Conservation (phyloP, 2,888 invertebrate species). For the Diarsia mendica region DNA sequence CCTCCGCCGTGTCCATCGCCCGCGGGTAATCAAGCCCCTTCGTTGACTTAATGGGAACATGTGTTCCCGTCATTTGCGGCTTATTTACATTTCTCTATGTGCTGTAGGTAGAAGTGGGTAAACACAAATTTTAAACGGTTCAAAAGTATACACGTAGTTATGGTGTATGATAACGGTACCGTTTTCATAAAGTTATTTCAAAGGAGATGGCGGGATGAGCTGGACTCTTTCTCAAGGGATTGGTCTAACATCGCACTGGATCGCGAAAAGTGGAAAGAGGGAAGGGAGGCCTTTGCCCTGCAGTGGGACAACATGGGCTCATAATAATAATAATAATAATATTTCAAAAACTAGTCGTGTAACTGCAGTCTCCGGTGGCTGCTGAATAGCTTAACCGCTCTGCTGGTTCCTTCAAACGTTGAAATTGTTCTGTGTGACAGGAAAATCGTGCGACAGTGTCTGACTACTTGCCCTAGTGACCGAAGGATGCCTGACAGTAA, state of each 20-base stretch:
- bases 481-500: no score
- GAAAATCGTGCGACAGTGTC: neutral
- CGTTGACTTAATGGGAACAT: conserved; percentile 59
- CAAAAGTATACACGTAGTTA: neutral
- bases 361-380: neutral
- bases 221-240: no score
- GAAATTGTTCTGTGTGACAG: neutral
- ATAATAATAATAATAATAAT: no score
- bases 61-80: conserved; percentile 53
- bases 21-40: conserved; percentile 52
- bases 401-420: neutral
- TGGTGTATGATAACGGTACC: neutral
- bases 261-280: no score
- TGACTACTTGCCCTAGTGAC: no score
- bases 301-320: no score
- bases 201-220: no score
- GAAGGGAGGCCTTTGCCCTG: no score
- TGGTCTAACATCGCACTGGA: no score
- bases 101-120: conserved; percentile 7
- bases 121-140: conserved; percentile 2
- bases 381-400: neutral
- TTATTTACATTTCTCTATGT: conserved; percentile 50
- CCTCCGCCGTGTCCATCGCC: conserved; percentile 32
- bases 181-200: neutral
- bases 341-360: neutral